Evolutionary conservation across 2,113 vertebrate species (phyloP), one percentile per base, ranked within the genome.

Genomic region (Pterophyllum scalare): DNA sequence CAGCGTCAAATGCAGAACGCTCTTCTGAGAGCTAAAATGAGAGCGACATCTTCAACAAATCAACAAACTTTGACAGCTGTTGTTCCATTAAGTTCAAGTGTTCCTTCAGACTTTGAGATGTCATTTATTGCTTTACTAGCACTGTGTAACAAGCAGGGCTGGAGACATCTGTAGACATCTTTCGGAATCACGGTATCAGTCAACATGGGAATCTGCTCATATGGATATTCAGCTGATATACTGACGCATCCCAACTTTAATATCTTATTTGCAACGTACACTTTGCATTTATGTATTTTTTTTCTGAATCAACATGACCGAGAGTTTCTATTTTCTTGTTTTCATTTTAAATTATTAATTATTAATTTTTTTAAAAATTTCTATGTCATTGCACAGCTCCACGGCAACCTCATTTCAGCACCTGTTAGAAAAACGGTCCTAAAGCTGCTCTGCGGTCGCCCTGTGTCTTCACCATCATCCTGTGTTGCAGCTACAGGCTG

Each of bases 371-470:
- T 17, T 43, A 14, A 49, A n/a, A n/a, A n/a, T 70, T 28, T 49
- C 5, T 10, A 13, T 28, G 43, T 13, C 1, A 1, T 31, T 8
- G 24, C 24, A 6, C 43, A 52, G 17, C 65, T 72, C 20, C 65
- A 72, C 8, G 0, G 17, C 28, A 5, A 8, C 43, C 31, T 72
- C 3, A 0, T 31, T 31, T 72, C 4, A 72, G 11, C 43, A n/a
- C 26, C 0, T 70, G 65, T 43, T 70, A 70, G 65, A 70, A 49
- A 49, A 70, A 28, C 14, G 17, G 4, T 72, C 2, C 7, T 20
- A 0, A 31, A 72, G 10, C 43, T 31, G 43, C 65, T 52, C 65
- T 31, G 65, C 24, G 20, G 43, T 0, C 40, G 28, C 17, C 6
- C 49, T 52, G 40, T 70, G 40, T 70, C 17, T 20, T 70, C 10